These are phyloP conservation scores for Anguilla obscura DNA, from an alignment of 2,797 vertebrate genomes.

Conservation along the genomic window DNA sequence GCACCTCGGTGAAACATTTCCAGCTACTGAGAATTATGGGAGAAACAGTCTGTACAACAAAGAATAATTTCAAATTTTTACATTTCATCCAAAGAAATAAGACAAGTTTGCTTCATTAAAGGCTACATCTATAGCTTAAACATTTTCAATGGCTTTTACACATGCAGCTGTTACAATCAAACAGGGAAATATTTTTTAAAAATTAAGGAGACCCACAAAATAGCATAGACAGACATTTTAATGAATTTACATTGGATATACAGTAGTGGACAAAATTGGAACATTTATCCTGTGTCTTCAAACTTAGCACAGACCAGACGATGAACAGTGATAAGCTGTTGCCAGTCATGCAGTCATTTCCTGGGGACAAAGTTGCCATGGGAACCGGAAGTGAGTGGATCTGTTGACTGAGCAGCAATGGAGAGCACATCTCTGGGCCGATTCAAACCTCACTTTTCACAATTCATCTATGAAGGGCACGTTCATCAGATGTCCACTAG, in stretches of 20 bases:
- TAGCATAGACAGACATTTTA: slow-evolving; percentile 42
- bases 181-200: not conserved
- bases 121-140: not conserved
- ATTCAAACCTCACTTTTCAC: slow-evolving; percentile 58
- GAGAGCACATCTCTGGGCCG: not conserved
- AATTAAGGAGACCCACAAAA: not conserved
- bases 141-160: not conserved
- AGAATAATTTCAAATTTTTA: not conserved
- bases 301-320: slow-evolving; percentile 44
- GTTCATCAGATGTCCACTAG: slow-evolving; percentile 78
- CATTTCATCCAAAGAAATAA: not conserved
- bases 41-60: not conserved
- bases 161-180: not conserved
- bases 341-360: slow-evolving; percentile 36
- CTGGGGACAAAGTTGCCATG: slow-evolving; percentile 37
- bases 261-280: slow-evolving; percentile 52
- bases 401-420: slow-evolving; percentile 17
- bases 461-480: slow-evolving; percentile 89
- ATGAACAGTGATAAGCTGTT: slow-evolving; percentile 31
- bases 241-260: slow-evolving; percentile 73
- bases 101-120: no score
- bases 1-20: not conserved
- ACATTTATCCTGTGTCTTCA: slow-evolving; percentile 33
- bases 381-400: slow-evolving; percentile 35
- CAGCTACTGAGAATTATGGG: not conserved